Conservation (phyloP, 35 echinoderm and acorn worm genomes). For the Lytechinus pictus region DNA sequence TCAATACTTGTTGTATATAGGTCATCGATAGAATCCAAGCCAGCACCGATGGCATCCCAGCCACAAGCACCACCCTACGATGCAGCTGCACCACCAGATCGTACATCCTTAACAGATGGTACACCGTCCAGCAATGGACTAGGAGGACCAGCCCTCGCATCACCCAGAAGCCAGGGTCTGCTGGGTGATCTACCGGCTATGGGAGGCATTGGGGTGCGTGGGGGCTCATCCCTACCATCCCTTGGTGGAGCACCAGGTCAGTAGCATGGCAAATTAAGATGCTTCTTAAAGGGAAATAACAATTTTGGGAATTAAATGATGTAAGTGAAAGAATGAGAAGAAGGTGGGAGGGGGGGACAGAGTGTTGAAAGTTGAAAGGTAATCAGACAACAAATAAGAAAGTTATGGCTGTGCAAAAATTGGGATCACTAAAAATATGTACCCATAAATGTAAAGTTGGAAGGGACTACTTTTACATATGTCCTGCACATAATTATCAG, state of each 20-base stretch:
- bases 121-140: conserved; percentile 2
- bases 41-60: conserved; percentile 3
- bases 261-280: neutral
- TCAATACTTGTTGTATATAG: neutral
- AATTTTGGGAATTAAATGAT: neutral
- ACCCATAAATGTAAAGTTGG: no score
- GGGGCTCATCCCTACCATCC: conserved; percentile 56
- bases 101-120: neutral
- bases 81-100: neutral
- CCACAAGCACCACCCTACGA: neutral
- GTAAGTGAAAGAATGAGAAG: neutral
- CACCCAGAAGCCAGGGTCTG: neutral
- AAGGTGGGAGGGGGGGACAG: no score
- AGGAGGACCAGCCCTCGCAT: neutral
- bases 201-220: conserved; percentile 59
- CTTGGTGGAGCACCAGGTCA: conserved; percentile 52
- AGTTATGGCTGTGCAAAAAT: no score
- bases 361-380: no score
- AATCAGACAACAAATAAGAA: no score
- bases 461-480: no score
- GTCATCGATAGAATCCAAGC: neutral
- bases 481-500: no score
- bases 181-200: conserved; percentile 57
- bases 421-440: no score
- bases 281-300: no score